phyloP scores from a whole-genome alignment of 2,113 vertebrate species.

The Plectropomus leopardus region DNA sequence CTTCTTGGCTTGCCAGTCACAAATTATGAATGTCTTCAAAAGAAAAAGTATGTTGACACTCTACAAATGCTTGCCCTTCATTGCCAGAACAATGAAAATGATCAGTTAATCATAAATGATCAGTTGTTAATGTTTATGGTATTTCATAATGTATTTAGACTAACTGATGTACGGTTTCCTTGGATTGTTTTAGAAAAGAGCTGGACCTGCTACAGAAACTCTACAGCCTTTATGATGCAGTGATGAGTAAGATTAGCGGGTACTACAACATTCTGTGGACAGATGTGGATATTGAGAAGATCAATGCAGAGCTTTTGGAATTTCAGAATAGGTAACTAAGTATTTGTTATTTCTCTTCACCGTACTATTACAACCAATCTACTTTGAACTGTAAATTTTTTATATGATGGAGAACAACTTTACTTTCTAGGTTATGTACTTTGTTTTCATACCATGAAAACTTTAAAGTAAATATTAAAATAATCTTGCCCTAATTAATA shows the following conservation, averaged over 20 bases:
- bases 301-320: conserved; percentile 88
- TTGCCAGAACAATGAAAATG: neutral
- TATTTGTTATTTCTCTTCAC: neutral
- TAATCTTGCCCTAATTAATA: too few relatives aligned
- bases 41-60: conserved; percentile 59
- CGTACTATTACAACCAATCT: neutral
- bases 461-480: too few relatives aligned
- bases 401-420: neutral
- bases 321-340: conserved; percentile 84
- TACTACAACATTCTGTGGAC: conserved; percentile 90
- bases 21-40: conserved; percentile 84
- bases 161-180: neutral
- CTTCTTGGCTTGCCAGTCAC: conserved; percentile 91
- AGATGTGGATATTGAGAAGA: conserved; percentile 88
- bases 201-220: conserved; percentile 90
- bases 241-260: conserved; percentile 86
- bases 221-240: conserved; percentile 88
- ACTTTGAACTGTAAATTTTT: neutral
- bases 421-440: too few relatives aligned
- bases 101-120: neutral
- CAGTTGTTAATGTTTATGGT: neutral
- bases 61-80: neutral
- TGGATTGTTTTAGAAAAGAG: conserved; percentile 71
- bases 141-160: conserved; percentile 1
- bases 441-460: too few relatives aligned